phyloP scores from a whole-genome alignment of 2,113 vertebrate genomes.

The Pandion haliaetus region DNA sequence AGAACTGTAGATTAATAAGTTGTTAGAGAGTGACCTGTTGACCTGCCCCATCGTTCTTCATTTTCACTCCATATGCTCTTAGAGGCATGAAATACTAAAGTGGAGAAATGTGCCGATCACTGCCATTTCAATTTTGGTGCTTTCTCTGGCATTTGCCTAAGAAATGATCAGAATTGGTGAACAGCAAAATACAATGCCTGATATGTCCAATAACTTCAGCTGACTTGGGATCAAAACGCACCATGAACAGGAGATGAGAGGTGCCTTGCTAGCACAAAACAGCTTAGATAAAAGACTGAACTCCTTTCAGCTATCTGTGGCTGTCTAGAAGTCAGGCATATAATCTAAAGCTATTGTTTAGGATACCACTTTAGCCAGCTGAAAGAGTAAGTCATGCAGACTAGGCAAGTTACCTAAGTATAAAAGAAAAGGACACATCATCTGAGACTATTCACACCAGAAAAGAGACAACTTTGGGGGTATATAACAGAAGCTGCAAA shows the following conservation, averaged over 20 bases:
- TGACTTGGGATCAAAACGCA: neutral
- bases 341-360: neutral
- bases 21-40: neutral
- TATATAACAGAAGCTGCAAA: neutral
- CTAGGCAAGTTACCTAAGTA: neutral
- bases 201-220: neutral
- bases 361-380: neutral
- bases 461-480: neutral
- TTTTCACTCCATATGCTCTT: neutral
- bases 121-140: neutral
- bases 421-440: neutral
- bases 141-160: neutral
- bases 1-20: slow-evolving; percentile 27
- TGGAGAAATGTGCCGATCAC: neutral
- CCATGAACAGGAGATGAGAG: neutral
- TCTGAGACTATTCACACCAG: neutral
- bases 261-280: neutral
- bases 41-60: neutral
- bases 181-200: neutral
- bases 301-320: neutral
- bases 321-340: neutral
- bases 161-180: neutral
- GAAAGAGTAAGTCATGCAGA: neutral
- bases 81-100: neutral
- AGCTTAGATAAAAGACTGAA: neutral